These are phyloP conservation scores for Microplitis mediator DNA, from an alignment of 1,140 invertebrate species.

Conservation along the genomic window DNA sequence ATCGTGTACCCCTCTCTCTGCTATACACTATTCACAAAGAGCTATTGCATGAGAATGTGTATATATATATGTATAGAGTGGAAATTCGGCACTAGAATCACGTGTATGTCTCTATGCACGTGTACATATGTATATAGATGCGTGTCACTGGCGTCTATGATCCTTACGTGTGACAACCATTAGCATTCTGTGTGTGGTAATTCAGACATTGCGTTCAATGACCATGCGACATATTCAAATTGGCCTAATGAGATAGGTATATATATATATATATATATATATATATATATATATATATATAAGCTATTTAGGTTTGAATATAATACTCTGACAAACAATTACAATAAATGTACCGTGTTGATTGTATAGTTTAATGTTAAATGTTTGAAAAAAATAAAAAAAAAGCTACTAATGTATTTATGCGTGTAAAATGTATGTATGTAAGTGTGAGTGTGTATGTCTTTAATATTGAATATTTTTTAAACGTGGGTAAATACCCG, in stretches of 20 bases:
- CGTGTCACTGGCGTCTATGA: constrained; percentile 37
- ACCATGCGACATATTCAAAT: constrained; percentile 36
- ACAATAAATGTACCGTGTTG: not conserved
- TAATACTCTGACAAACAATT: constrained; percentile 5
- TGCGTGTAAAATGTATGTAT: not conserved
- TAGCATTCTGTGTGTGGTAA: constrained; percentile 24
- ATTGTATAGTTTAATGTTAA: not conserved
- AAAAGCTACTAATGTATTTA: not conserved
- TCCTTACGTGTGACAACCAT: constrained; percentile 30
- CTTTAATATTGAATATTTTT: too few species aligned
- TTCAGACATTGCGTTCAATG: constrained; percentile 11
- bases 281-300: too few species aligned
- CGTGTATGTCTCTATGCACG: constrained; percentile 15
- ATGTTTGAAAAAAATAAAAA: not conserved
- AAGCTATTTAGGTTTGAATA: constrained; percentile 18
- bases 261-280: not conserved
- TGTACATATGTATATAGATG: constrained; percentile 26
- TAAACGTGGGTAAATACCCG: too few species aligned
- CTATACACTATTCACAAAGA: not conserved
- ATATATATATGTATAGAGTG: not conserved
- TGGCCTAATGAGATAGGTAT: constrained; percentile 39
- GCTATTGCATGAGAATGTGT: not conserved
- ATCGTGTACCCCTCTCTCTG: not conserved
- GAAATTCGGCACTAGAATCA: constrained; percentile 17
- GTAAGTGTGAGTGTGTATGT: too few species aligned